Base-by-base conservation (phyloP, 1,140 invertebrate species). In the Mamestra configurata region DNA sequence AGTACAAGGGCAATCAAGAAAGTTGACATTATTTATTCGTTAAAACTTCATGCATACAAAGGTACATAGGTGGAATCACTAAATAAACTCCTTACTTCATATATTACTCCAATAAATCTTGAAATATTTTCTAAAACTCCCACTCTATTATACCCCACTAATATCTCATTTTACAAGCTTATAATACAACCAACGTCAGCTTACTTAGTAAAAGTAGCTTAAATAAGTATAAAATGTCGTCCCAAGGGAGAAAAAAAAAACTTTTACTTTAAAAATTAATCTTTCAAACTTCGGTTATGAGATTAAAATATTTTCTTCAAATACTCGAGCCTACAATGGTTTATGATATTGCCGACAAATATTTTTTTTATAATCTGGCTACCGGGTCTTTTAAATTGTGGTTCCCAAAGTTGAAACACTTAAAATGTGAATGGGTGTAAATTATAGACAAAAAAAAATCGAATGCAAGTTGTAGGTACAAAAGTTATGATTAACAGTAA, bases 321-420 rank as follows among this genome's bases (percentile, higher is more conserved):
- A 82, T 68, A 79, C 77, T 68, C 13, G 31, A 53, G n/a, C 51
- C 20, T 53, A 86, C 83, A 84, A 85, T 85, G 66, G 59, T 55
- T 82, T 81, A 81, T 51, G 61, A 81, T n/a, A n/a, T 53, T 53
- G 84, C 85, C 87, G 91, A 92, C 90, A 93, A 92, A 92, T 92
- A 86, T 40, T 80, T 71, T n/a, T 87, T 87, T 90, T 84, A 91
- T 91, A 88, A 55, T 88, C 77, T 88, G 4, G 88, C 90, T 92
- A 91, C 90, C 77, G 85, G 79, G 22, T 80, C 81, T 88, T 90
- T 89, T 87, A 87, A 84, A 75, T 79, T 78, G 83, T 83, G 81
- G 53, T 70, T 57, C 75, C 82, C 64, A 49, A 68, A 46, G 37
- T 68, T 46, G n/a, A n/a, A n/a, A n/a, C n/a, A n/a, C n/a, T n/a